phyloP scores from a whole-genome alignment of 2,888 invertebrate species.

The Spialia ferax region DNA sequence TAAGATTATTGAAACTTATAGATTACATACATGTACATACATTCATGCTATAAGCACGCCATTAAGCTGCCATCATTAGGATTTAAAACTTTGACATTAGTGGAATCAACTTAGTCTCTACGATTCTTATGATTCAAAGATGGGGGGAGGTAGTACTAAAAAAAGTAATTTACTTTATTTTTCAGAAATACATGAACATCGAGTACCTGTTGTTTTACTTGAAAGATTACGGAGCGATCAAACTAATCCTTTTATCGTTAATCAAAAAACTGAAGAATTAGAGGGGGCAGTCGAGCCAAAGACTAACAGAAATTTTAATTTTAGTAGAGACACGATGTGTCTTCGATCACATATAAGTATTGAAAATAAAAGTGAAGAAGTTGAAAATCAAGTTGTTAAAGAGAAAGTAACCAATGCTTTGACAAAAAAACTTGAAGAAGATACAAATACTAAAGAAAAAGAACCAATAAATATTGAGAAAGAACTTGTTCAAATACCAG shows the following conservation, averaged over 20 bases:
- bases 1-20: too few species aligned
- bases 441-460: neutral
- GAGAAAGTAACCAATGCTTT: neutral
- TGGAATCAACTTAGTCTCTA: too few species aligned
- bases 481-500: neutral
- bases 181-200: constrained; percentile 26
- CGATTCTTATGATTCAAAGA: too few species aligned
- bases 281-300: constrained; percentile 1
- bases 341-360: constrained; percentile 22
- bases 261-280: constrained; percentile 6
- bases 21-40: too few species aligned
- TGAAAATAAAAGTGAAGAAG: neutral
- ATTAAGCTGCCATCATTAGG: too few species aligned
- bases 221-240: constrained; percentile 19
- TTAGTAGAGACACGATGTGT: neutral
- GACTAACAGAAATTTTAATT: neutral
- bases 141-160: too few species aligned
- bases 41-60: too few species aligned
- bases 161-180: neutral
- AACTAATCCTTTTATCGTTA: constrained; percentile 1
- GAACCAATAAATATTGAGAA: neutral
- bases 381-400: neutral
- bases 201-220: constrained; percentile 22
- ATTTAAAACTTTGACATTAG: too few species aligned
- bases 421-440: neutral